Evolutionary conservation across 2,797 vertebrate genomes (phyloP), one percentile per base, ranked within the genome.

Genomic region (Brachymystax lenok): DNA sequence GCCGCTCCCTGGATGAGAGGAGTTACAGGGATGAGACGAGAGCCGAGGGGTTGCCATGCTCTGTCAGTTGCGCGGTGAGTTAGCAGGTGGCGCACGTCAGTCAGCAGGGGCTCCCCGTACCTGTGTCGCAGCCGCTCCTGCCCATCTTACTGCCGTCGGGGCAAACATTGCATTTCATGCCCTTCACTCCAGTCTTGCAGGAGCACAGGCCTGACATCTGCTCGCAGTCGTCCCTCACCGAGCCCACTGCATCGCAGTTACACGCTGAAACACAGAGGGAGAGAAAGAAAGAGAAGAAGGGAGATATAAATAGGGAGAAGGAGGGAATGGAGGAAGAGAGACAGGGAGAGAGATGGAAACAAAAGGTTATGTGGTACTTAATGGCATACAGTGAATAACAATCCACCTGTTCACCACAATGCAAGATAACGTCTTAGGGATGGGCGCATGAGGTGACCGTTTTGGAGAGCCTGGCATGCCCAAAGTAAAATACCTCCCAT

Each of bases 131-230:
- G 88, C 97, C 97, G 0, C 92, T 90, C 72, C 91, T 90, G 83
- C 96, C 96, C 94, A 98, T 93, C 51, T 92, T 93, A 83, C 91
- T 94, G 84, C 97, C 97, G 0, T 95, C 92, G 61, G 97, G 96
- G 89, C 98, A 99, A 91, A 97, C 93, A 79, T 94, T 97, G 84
- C 98, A 99, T 82, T 98, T 99, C 92, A 97, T 95, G 79, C 97
- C 98, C 2, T 96, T 97, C 82, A 97, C 95, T 5, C 96, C 96
- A 0, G 95, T 93, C 91, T 97, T 98, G 84, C 98, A 99, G 69
- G 98, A 98, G 88, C 98, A 99, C 82, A 99, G 93, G 0, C 98
- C 98, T 0, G 97, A 95, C 98, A 99, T 99, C 95, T 99, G 98
- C 88, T 99, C 97, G 0, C 98, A 99, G 94, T 99, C 98, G 0